Percentiles rank a stretch among this genome's conserved stretches.
Conservation (phyloP, 1,140 invertebrate species). For the Pseudomyrmex sp. region DNA sequence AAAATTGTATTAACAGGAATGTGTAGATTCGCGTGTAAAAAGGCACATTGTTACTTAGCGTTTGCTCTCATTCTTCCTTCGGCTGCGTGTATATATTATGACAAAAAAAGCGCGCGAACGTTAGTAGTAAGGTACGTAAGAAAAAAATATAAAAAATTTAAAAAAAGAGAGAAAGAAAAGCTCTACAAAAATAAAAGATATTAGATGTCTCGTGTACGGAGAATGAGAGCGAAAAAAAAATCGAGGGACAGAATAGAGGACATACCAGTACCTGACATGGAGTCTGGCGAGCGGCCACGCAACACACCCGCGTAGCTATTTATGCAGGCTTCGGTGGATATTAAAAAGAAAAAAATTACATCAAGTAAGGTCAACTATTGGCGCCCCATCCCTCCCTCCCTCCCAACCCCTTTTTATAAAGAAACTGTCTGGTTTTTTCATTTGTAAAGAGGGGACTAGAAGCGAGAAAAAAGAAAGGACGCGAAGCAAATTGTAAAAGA, state of each 20-base stretch:
- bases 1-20: conserved; percentile 21
- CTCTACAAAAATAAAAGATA: background rate
- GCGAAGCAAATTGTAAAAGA: conserved; percentile 56
- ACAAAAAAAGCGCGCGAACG: conserved; percentile 5
- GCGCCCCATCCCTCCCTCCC: conserved; percentile 60
- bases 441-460: conserved; percentile 63
- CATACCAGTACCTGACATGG: conserved; percentile 91
- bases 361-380: conserved; percentile 81
- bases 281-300: conserved; percentile 89
- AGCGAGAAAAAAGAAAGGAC: conserved; percentile 65
- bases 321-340: conserved; percentile 86
- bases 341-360: conserved; percentile 85
- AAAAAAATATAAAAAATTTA: no score
- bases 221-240: conserved; percentile 69
- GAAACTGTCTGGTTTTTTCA: conserved; percentile 65
- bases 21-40: conserved; percentile 29
- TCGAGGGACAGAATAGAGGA: conserved; percentile 80
- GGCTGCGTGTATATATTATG: conserved; percentile 18
- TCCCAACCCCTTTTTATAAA: conserved; percentile 64
- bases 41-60: conserved; percentile 47
- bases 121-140: background rate
- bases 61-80: conserved; percentile 61
- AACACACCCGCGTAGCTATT: conserved; percentile 92
- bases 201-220: conserved; percentile 40
- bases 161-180: conserved; percentile 20